Base-by-base conservation (phyloP, 2,888 invertebrate genomes). In the Therioaphis trifolii region DNA sequence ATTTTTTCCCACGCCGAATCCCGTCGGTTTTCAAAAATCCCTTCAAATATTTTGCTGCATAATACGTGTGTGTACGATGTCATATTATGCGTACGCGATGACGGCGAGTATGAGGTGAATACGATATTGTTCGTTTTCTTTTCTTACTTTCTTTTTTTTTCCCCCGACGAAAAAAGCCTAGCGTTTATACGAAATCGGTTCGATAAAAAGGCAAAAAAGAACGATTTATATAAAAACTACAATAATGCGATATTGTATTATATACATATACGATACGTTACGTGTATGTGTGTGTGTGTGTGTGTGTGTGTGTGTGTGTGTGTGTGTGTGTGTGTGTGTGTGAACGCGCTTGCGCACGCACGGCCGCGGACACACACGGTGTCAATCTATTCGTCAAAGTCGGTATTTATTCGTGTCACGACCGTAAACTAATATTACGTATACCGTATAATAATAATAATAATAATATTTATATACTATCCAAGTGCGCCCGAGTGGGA, bases 321-420 rank as follows among this genome's bases (percentile, higher is more conserved):
- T n/a, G 55, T 11, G 21, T 11, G 21, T 9, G 0, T 5, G 9
- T 55, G 9, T 55, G 21, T 55, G 18, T 49, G n/a, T 21, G 9
- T n/a, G n/a, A n/a, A n/a, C 21, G n/a, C 21, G 14, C 14, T 14
- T 0, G 14, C 0, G 3, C 14, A 0, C 14, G 27, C 24, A 14
- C 15, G 27, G 4, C n/a, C n/a, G n/a, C 12, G 15, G 24, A 27
- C 15, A 27, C 4, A 52, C 1, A 29, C 63, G 35, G 2, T 63
- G 27, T 15, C 1, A 4, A 24, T 68, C 2, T 21, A 15, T 15
- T 18, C 21, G 66, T 66, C 35, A 4, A 3, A 27, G 35, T 35
- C 66, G 35, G 68, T 55, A 55, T 68, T 69, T 55, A 79, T 79
- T 79, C 69, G 43, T 43, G 78, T 79, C 78, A 55, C 78, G 68